Percentiles rank a stretch among this genome's conserved stretches.
These are phyloP conservation scores for Carcinoscorpius rotundicauda DNA, from an alignment of 1,140 invertebrate genomes.

Conservation along the genomic window DNA sequence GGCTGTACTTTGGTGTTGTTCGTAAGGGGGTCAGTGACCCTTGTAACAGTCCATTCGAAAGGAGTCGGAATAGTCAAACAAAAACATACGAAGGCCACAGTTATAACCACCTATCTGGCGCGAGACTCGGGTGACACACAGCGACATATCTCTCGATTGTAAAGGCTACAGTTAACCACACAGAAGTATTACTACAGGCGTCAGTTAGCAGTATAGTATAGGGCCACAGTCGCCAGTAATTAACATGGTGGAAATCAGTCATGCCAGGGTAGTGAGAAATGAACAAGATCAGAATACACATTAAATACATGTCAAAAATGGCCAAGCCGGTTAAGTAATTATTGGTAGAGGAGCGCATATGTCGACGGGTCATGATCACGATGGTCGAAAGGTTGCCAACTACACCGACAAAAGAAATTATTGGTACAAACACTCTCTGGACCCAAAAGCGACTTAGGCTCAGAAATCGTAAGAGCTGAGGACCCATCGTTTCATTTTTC, in stretches of 20 bases:
- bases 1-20: conserved; percentile 13
- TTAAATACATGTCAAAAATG: conserved; percentile 55
- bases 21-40: conserved; percentile 23
- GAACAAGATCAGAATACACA: conserved; percentile 51
- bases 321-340: conserved; percentile 56
- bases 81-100: conserved; percentile 49
- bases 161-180: conserved; percentile 64
- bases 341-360: conserved; percentile 62
- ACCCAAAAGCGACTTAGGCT: conserved; percentile 41
- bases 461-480: conserved; percentile 6
- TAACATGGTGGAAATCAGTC: conserved; percentile 34
- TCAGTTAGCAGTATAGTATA: conserved; percentile 48
- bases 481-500: too few relatives aligned
- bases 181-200: conserved; percentile 51
- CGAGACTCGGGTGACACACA: conserved; percentile 53
- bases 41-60: conserved; percentile 43
- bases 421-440: conserved; percentile 54
- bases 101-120: conserved; percentile 42
- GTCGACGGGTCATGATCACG: conserved; percentile 54
- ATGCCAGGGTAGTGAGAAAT: conserved; percentile 46
- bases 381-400: conserved; percentile 57
- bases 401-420: conserved; percentile 51
- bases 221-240: conserved; percentile 41
- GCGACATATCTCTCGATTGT: conserved; percentile 65
- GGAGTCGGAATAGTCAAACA: conserved; percentile 48